A percentile compares a stretch with the other conserved stretches of the same genome.
phyloP scores from a whole-genome alignment of 1,140 invertebrate species.

The Solenopsis fugax region DNA sequence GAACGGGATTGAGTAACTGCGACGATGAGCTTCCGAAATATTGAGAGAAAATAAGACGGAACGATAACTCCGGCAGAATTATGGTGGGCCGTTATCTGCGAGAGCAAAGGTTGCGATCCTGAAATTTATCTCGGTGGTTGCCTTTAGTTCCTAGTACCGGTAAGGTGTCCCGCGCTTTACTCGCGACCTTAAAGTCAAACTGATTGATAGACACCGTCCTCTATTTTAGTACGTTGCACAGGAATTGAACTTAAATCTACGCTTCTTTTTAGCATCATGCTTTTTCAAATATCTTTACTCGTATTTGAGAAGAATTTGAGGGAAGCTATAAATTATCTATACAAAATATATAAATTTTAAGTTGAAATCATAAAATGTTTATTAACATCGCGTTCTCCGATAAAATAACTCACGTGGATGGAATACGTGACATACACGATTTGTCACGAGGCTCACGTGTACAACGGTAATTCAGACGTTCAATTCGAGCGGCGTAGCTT shows the following conservation, averaged over 20 bases:
- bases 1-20: slow-evolving; percentile 82
- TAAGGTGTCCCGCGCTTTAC: slow-evolving; percentile 10
- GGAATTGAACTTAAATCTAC: neutral
- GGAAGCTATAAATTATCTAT: neutral
- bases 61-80: slow-evolving; percentile 36
- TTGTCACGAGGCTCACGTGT: slow-evolving; percentile 32
- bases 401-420: slow-evolving; percentile 25
- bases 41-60: slow-evolving; percentile 36
- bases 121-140: slow-evolving; percentile 38
- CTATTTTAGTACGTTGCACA: no score
- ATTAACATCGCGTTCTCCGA: neutral
- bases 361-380: neutral
- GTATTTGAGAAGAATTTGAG: neutral
- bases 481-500: slow-evolving; percentile 53
- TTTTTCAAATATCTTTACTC: neutral
- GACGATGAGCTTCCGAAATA: slow-evolving; percentile 74
- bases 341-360: neutral
- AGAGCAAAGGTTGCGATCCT: slow-evolving; percentile 42
- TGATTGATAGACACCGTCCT: neutral
- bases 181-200: neutral
- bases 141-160: neutral
- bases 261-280: neutral
- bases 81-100: slow-evolving; percentile 20
- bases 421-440: slow-evolving; percentile 31
- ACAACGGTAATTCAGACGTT: slow-evolving; percentile 48